These are phyloP conservation scores for Hippopotamyrus pictus DNA, from an alignment of 2,797 vertebrate genomes.

Conservation along the genomic window DNA sequence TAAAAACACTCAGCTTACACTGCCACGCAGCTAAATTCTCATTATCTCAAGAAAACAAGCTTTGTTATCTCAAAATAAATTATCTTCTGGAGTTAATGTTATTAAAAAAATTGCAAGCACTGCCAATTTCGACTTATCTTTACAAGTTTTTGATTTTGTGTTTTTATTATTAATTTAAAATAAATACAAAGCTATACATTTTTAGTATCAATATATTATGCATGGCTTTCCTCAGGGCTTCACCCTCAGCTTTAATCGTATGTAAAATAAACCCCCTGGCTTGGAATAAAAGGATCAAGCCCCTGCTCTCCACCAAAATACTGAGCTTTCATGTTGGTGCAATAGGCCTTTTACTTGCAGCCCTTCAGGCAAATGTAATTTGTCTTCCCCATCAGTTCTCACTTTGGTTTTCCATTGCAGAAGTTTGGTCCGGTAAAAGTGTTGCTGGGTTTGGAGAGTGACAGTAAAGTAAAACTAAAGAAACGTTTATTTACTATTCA, in stretches of 20 bases:
- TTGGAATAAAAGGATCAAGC: not conserved
- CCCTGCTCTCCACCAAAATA: not conserved
- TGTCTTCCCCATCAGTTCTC: not conserved
- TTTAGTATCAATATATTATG: not conserved
- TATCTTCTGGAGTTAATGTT: not conserved
- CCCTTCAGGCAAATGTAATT: not conserved
- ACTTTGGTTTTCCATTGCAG: not conserved
- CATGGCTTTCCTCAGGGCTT: not conserved
- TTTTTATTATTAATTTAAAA: not conserved
- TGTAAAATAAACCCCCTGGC: not conserved
- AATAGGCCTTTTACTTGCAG: not conserved
- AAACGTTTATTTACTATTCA: not conserved
- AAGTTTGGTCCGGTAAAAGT: not conserved
- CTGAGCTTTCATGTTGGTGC: not conserved
- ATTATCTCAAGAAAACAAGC: not conserved
- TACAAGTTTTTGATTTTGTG: not conserved
- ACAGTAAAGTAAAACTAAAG: not conserved
- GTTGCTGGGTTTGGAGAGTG: not conserved
- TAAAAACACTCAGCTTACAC: not conserved
- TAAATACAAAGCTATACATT: not conserved
- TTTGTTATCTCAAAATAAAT: not conserved
- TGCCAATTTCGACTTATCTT: not conserved
- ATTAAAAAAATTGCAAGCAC: not conserved
- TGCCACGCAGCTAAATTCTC: not conserved
- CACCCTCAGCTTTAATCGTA: not conserved